Conservation (phyloP, 2,113 vertebrate genomes). For the Carassius carassius region DNA sequence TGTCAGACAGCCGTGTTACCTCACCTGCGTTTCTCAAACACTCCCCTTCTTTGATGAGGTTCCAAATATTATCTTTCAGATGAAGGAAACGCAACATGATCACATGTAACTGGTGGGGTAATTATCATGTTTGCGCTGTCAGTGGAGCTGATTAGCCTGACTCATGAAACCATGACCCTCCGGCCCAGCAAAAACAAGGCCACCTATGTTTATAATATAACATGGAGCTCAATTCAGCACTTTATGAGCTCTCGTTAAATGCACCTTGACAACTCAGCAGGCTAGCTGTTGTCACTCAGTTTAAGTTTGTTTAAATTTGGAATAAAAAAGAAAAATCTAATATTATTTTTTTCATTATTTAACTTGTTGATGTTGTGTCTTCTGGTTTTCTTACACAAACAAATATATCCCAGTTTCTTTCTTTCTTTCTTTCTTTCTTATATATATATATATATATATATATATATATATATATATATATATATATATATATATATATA, state of each 20-base stretch:
- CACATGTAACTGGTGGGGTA: conserved; percentile 36
- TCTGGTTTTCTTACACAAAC: not conserved
- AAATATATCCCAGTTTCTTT: too few relatives aligned
- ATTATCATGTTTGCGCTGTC: conserved; percentile 55
- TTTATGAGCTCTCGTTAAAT: conserved; percentile 41
- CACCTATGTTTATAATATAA: conserved; percentile 43
- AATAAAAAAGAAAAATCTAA: not conserved
- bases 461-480: too few relatives aligned
- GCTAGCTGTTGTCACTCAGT: conserved; percentile 41
- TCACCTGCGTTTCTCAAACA: conserved; percentile 44
- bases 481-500: too few relatives aligned
- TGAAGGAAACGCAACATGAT: conserved; percentile 24
- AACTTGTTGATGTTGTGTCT: not conserved
- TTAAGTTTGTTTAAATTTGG: conserved; percentile 22
- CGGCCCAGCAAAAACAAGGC: conserved; percentile 49
- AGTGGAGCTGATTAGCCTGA: conserved; percentile 49
- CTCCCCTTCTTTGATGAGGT: conserved; percentile 35
- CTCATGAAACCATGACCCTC: conserved; percentile 54
- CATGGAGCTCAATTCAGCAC: conserved; percentile 40
- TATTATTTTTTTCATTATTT: not conserved
- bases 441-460: too few relatives aligned
- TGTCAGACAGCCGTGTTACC: conserved; percentile 41
- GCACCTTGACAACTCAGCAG: conserved; percentile 30
- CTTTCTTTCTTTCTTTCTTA: too few relatives aligned
- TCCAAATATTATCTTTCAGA: conserved; percentile 54